Conservation (phyloP, 2,797 vertebrate genomes). For the Coendou prehensilis region DNA sequence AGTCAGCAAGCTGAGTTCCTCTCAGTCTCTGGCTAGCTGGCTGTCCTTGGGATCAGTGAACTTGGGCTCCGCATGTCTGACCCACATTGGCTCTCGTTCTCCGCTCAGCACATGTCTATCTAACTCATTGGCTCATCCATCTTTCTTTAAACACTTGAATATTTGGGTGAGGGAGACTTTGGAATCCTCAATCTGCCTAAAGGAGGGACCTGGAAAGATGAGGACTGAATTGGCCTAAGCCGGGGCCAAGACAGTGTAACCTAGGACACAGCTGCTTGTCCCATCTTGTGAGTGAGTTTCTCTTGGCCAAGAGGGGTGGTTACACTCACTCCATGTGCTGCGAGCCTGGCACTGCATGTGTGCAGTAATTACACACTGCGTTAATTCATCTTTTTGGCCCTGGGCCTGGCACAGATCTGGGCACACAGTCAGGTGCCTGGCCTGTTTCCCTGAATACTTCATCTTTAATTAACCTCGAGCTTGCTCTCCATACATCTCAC, state of each 20-base stretch:
- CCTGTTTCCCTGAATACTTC: slow-evolving; percentile 76
- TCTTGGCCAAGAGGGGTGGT: neutral
- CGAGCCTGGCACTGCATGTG: slow-evolving; percentile 39
- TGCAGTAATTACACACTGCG: slow-evolving; percentile 47
- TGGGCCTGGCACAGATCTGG: slow-evolving; percentile 75
- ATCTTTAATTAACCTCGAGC: slow-evolving; percentile 81
- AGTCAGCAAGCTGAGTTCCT: neutral
- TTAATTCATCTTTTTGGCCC: slow-evolving; percentile 76
- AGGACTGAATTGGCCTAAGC: neutral
- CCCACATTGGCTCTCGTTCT: neutral
- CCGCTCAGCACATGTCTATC: neutral
- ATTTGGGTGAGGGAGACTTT: neutral
- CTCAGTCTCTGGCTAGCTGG: neutral
- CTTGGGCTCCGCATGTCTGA: neutral
- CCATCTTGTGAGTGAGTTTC: neutral
- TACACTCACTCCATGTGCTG: neutral
- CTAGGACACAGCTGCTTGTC: neutral
- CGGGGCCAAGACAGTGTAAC: neutral
- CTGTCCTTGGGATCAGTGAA: neutral
- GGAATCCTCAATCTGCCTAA: neutral
- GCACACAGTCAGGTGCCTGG: slow-evolving; percentile 75
- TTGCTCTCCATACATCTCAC: slow-evolving; percentile 65
- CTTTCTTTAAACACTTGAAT: neutral
- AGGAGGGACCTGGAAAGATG: slow-evolving; percentile 1
- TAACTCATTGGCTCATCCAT: neutral